Evolutionary conservation across 2,888 invertebrate species (phyloP).

Genomic region (Conomelus anceps): DNA sequence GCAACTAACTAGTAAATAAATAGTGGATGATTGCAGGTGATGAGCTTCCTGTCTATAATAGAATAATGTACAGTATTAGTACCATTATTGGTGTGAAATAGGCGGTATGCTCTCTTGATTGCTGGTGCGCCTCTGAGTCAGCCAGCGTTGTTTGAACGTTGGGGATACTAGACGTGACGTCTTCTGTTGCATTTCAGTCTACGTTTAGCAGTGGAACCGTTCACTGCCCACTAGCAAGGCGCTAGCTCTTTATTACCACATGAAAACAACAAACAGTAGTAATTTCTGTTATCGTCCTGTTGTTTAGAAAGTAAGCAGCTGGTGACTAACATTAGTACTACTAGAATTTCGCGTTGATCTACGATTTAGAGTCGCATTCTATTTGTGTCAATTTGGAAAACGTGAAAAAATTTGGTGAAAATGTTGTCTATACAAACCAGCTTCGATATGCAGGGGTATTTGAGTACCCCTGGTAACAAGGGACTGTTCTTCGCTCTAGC

Average conservation of each 20-base stretch:
- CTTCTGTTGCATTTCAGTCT: neutral
- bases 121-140: no score
- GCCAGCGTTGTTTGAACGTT: neutral
- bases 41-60: no score
- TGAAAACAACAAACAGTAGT: neutral
- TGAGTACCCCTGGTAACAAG: neutral
- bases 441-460: neutral
- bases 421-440: neutral
- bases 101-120: neutral
- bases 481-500: constrained; percentile 2
- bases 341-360: neutral
- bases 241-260: neutral
- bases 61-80: no score
- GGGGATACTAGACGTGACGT: neutral
- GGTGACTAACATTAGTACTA: neutral
- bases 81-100: neutral
- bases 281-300: neutral
- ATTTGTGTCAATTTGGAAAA: neutral
- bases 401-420: neutral
- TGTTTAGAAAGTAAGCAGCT: neutral
- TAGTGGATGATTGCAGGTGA: no score
- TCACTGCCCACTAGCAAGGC: neutral
- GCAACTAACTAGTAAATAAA: no score
- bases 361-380: neutral
- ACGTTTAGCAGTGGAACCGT: neutral